phyloP scores from a whole-genome alignment of 2,797 vertebrate species.

The Coccyzus lansbergi region DNA sequence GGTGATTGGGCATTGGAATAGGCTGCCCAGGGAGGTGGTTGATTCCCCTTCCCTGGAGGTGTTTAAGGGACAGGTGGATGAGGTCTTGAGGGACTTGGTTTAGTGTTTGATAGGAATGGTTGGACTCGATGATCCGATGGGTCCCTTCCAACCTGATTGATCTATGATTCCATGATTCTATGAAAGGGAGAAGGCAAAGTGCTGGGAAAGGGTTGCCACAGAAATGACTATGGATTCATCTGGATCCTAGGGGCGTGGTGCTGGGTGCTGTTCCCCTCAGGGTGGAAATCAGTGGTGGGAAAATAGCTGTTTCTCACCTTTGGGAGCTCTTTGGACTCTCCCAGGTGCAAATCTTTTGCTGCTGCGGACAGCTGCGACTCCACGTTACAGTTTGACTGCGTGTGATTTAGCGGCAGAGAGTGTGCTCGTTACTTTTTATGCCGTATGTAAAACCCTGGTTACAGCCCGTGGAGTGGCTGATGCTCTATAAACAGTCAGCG shows the following conservation, averaged over 20 bases:
- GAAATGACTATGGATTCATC: background rate
- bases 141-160: no score
- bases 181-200: background rate
- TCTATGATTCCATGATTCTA: no score
- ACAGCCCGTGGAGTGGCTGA: background rate
- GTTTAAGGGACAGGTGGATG: no score
- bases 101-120: no score
- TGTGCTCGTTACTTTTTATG: background rate
- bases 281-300: background rate
- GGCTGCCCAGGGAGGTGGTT: no score
- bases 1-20: no score
- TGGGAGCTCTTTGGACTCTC: background rate
- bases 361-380: accelerated
- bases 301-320: background rate
- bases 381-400: accelerated
- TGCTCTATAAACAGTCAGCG: background rate
- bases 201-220: background rate
- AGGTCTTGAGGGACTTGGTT: no score
- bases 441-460: background rate
- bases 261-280: background rate
- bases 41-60: no score
- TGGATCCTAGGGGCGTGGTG: accelerated
- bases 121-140: no score
- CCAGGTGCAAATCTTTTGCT: accelerated
- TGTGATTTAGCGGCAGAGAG: background rate